Evolutionary conservation across 2,113 vertebrate genomes (phyloP).

Genomic region (Nyctereutes procyonoides): DNA sequence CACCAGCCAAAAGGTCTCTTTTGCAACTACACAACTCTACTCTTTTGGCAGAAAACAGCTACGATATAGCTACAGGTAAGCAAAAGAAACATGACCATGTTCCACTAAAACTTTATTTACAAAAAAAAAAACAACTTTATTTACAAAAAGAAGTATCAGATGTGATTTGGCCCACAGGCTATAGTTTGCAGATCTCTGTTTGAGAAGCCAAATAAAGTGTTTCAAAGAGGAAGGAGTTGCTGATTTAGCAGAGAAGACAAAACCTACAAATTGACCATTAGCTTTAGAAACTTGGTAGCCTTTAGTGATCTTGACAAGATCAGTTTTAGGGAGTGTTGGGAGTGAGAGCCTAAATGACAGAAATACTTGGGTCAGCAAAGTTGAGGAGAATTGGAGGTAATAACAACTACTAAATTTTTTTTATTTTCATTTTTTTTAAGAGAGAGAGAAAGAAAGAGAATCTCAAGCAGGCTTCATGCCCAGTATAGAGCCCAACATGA

Average conservation of each 20-base stretch:
- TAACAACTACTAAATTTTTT: background rate
- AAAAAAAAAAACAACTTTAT: background rate
- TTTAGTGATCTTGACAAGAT: conserved; percentile 3
- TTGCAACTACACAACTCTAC: background rate
- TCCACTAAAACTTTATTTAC: background rate
- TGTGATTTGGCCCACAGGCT: background rate
- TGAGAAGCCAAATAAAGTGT: background rate
- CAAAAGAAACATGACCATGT: background rate
- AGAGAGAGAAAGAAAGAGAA: background rate
- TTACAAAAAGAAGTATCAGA: background rate
- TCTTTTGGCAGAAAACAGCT: background rate
- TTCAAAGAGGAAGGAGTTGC: background rate
- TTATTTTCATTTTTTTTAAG: background rate
- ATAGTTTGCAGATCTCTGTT: background rate
- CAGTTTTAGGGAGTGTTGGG: background rate
- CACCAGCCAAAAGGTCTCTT: background rate
- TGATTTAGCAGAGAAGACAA: conserved; percentile 13
- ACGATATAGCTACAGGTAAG: background rate
- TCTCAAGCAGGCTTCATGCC: background rate
- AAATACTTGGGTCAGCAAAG: background rate
- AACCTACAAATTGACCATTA: background rate
- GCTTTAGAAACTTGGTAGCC: background rate
- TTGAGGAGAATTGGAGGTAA: background rate
- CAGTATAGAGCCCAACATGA: background rate
- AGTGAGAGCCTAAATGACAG: background rate